Evolutionary conservation across 2,888 invertebrate genomes (phyloP), one percentile per base, ranked within the genome.

Genomic region (Thecocarcelia acutangulata): DNA sequence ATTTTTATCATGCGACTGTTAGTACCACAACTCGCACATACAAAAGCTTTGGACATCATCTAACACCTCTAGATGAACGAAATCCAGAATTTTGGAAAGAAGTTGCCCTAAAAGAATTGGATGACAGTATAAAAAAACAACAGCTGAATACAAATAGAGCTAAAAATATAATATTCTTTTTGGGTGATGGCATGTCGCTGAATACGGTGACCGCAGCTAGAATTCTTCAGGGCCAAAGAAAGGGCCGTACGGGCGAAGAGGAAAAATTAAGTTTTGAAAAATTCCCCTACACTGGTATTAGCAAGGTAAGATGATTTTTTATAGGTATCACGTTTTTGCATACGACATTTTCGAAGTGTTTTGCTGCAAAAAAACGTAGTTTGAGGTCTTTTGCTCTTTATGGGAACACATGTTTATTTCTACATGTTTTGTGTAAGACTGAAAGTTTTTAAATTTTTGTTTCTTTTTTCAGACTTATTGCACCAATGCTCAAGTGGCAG

Each of bases 161-260:
- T 9, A 90, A 87, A 69, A 90, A 90, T 72, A 59, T 90, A 0
- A 87, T 90, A 9, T 78, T 90, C 15, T 85, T 90, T 4, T 37
- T 90, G 70, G 90, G 90, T 4, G 95, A 95, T 88, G 95, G 95
- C 42, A 94, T 95, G 94, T 94, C 94, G 5, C 88, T 94, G 58
- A 91, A 94, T 4, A 95, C 95, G 0, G 87, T 94, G 72, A 92
- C 94, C 1, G 94, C 94, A 1, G 93, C 94, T 3, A 91, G 95
- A 84, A 93, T 93, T 28, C 92, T 93, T 83, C 92, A 93, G 78
- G 95, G 94, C 0, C 95, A 95, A 88, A 92, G 92, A 3, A 87
- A 88, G 1, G 91, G 91, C 0, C 85, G 84, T 12, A 86, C 91
- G 1, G 95, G 94, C 0, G 95, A 95, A 88, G 94, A 94, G 84